Percentiles rank a stretch among this genome's conserved stretches.
These are phyloP conservation scores for Bombus picipes DNA, from an alignment of 1,140 invertebrate genomes.

Conservation along the genomic window DNA sequence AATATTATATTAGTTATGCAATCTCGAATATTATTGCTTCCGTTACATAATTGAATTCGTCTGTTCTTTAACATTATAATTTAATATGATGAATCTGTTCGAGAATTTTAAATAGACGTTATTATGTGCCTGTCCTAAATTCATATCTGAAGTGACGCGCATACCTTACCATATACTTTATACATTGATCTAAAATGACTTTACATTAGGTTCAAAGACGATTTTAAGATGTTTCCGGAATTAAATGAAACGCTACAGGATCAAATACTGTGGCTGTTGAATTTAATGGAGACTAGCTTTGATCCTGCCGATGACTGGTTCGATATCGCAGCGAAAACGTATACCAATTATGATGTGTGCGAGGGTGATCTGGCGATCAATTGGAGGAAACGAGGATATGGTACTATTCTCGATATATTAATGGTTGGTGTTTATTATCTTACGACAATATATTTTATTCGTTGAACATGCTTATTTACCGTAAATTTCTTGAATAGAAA, in stretches of 20 bases:
- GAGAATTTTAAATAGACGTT: background rate
- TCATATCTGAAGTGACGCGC: background rate
- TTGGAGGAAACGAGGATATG: constrained; percentile 86
- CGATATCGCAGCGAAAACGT: constrained; percentile 82
- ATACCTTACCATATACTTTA: too few species aligned
- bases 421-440: constrained; percentile 76
- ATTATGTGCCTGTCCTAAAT: background rate
- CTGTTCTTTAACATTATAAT: background rate
- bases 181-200: background rate
- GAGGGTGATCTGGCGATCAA: constrained; percentile 84
- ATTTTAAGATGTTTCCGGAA: constrained; percentile 51
- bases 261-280: constrained; percentile 79
- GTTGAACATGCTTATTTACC: background rate
- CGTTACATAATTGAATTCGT: background rate
- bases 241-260: constrained; percentile 68
- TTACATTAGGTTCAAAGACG: constrained; percentile 51
- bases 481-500: constrained; percentile 66
- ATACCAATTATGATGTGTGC: constrained; percentile 82
- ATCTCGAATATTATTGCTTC: background rate
- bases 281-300: constrained; percentile 80
- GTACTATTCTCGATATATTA: constrained; percentile 83
- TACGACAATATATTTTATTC: background rate
- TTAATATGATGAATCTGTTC: too few species aligned
- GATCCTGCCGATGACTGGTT: constrained; percentile 84
- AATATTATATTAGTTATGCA: too few species aligned